These are phyloP conservation scores for Spodoptera picta DNA, from an alignment of 2,888 invertebrate genomes.

Conservation along the genomic window DNA sequence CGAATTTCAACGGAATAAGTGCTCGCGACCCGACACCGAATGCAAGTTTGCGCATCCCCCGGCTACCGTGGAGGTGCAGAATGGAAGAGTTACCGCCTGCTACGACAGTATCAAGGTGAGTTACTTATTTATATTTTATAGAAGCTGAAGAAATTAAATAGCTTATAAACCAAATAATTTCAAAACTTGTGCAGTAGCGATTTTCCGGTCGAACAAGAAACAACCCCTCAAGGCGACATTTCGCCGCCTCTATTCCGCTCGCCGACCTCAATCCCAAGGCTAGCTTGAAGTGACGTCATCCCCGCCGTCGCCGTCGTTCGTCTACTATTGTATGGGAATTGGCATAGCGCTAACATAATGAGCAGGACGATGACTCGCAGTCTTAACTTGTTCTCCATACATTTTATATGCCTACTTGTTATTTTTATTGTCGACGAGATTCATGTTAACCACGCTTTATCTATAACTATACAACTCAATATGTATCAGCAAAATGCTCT, in stretches of 20 bases:
- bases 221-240: slow-evolving; percentile 81
- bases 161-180: slow-evolving; percentile 40
- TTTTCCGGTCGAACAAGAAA: slow-evolving; percentile 71
- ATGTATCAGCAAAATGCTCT: slow-evolving; percentile 6
- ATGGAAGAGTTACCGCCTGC: slow-evolving; percentile 99
- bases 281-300: slow-evolving; percentile 83
- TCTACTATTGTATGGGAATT: slow-evolving; percentile 82
- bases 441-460: slow-evolving; percentile 13
- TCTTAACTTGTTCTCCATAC: slow-evolving; percentile 37
- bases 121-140: slow-evolving; percentile 34
- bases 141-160: neutral
- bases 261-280: slow-evolving; percentile 86
- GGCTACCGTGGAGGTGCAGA: slow-evolving; percentile 99
- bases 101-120: slow-evolving; percentile 99
- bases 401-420: slow-evolving; percentile 14
- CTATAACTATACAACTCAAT: slow-evolving; percentile 2
- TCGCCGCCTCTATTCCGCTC: slow-evolving; percentile 80
- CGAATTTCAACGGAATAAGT: slow-evolving; percentile 99
- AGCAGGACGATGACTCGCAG: slow-evolving; percentile 75
- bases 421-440: neutral
- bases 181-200: slow-evolving; percentile 65
- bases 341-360: slow-evolving; percentile 79
- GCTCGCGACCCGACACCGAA: slow-evolving; percentile 99
- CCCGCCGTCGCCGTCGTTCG: slow-evolving; percentile 67
- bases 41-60: slow-evolving; percentile 99